phyloP scores from a whole-genome alignment of 1,140 invertebrate genomes.

The Globodera rostochiensis region DNA sequence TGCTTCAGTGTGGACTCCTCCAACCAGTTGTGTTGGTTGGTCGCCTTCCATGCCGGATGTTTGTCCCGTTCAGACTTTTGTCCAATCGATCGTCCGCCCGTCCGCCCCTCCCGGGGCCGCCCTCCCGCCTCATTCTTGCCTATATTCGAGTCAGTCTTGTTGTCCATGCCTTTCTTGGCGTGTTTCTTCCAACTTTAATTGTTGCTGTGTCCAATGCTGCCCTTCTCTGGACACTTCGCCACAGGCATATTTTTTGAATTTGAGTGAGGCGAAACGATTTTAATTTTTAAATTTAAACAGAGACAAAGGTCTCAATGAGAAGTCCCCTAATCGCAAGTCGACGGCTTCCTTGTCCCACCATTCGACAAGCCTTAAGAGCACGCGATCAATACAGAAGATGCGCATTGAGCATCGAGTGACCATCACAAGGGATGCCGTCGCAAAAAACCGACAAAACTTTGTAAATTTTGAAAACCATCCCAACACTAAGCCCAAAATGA shows the following conservation, averaged over 20 bases:
- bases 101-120: background rate
- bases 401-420: constrained; percentile 37
- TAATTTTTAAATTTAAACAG: constrained; percentile 18
- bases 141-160: constrained; percentile 30
- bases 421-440: too few relatives aligned
- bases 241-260: constrained; percentile 22
- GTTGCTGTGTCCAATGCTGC: constrained; percentile 30
- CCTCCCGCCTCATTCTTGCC: constrained; percentile 7
- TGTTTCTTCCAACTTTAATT: constrained; percentile 37
- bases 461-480: too few relatives aligned
- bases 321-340: background rate
- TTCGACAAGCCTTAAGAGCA: background rate
- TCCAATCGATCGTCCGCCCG: background rate
- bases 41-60: background rate
- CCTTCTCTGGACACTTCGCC: constrained; percentile 22
- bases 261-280: background rate
- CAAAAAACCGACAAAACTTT: too few relatives aligned
- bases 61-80: constrained; percentile 1
- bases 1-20: constrained; percentile 32
- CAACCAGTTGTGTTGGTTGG: constrained; percentile 12
- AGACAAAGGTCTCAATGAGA: background rate
- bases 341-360: background rate
- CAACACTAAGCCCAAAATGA: too few relatives aligned
- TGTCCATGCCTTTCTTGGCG: constrained; percentile 35
- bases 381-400: constrained; percentile 24